phyloP scores from a whole-genome alignment of 2,888 invertebrate genomes.

The Fragum whitleyi region DNA sequence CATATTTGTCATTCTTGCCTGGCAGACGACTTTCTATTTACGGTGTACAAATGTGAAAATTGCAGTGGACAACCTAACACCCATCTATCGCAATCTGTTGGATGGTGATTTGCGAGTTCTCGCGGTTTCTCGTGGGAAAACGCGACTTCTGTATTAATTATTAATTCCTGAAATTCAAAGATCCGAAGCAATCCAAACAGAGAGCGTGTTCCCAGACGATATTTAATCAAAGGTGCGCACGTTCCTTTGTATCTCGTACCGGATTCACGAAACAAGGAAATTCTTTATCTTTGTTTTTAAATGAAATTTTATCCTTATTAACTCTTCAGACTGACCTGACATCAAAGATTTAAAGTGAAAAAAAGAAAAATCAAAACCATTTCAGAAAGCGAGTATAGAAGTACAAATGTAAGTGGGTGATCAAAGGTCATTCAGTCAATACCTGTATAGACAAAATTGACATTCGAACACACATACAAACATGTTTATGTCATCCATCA shows the following conservation, averaged over 20 bases:
- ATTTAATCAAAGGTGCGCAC: conserved; percentile 42
- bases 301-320: too few species aligned
- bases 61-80: not conserved
- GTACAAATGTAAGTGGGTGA: too few species aligned
- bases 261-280: not conserved
- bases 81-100: conserved; percentile 34
- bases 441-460: too few species aligned
- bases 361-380: too few species aligned
- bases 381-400: too few species aligned
- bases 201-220: conserved; percentile 11
- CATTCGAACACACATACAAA: too few species aligned
- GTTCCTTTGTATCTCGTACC: conserved; percentile 17
- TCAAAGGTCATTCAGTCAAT: too few species aligned
- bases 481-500: too few species aligned
- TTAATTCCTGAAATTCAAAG: conserved; percentile 30
- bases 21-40: conserved; percentile 9
- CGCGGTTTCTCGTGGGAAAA: conserved; percentile 57
- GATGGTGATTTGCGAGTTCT: conserved; percentile 28
- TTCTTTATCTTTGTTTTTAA: conserved; percentile 2
- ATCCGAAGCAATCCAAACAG: conserved; percentile 25
- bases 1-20: conserved; percentile 2
- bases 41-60: conserved; percentile 2
- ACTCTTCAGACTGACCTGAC: too few species aligned
- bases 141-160: conserved; percentile 42
- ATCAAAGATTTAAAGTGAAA: too few species aligned